Evolutionary conservation across 2,888 invertebrate species (phyloP), one percentile per base, ranked within the genome.

Genomic region (Coelinius sp.): DNA sequence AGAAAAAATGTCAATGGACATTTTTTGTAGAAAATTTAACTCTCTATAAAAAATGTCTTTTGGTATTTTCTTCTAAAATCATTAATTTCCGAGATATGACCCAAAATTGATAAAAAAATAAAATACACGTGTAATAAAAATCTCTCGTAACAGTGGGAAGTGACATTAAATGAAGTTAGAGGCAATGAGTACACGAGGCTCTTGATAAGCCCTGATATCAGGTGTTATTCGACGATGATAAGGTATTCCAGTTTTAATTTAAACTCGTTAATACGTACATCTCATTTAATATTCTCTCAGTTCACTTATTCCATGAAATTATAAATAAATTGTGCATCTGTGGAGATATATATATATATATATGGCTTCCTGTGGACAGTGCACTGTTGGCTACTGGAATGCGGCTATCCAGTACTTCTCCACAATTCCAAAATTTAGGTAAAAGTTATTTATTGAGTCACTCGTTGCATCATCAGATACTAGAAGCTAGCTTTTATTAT

Each of bases 171-270:
- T 59, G 35, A 59, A 59, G 25, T 53, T 12, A 27, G 20, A 59
- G 35, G 17, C 59, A 35, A 10, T 17, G 46, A 49, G 35, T 59
- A 35, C 20, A 35, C 17, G 7, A 35, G 17, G 59, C 35, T 59
- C 35, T 59, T 59, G 59, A 59, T 59, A 59, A 59, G 25, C 31
- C 7, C 2, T 59, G 35, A 35, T 59, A 59, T 59, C 59, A 59
- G 59, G 35, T 59, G 59, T 8, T 35, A 59, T 8, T 35, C 35
- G 25, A 4, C 22, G n/a, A 12, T 35, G 35, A 59, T 59, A 59
- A 59, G 1, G 17, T 31, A 59, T 59, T 59, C 25, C 20, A 59
- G 27, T 59, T 59, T 7, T 59, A 7, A 59, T 59, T 27, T 59
- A 0, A 14, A 6, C 59, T 59, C 25, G 1, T 59, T 35, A 59